phyloP scores from a whole-genome alignment of 2,797 vertebrate genomes.

The Luscinia luscinia region DNA sequence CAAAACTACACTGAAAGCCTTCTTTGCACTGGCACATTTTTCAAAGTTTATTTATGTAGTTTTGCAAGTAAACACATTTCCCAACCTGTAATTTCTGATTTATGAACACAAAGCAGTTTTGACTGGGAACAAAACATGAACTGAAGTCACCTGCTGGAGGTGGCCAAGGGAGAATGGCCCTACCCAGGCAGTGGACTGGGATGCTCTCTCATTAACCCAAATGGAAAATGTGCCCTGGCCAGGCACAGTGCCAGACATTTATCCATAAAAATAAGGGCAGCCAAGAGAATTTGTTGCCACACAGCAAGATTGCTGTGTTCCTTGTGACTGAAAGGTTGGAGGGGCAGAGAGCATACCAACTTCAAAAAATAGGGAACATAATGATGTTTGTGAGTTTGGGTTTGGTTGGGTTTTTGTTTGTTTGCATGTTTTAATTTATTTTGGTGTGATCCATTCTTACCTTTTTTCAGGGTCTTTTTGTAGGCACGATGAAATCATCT shows the following conservation, averaged over 20 bases:
- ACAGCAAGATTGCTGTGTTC: not conserved
- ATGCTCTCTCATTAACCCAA: conserved; percentile 35
- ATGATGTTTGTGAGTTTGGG: not conserved
- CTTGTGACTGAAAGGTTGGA: not conserved
- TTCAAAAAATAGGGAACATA: not conserved
- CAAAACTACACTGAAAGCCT: not conserved
- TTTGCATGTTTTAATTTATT: not conserved
- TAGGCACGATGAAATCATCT: conserved; percentile 96
- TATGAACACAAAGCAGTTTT: not conserved
- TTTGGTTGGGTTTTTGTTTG: not conserved
- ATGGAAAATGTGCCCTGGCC: not conserved
- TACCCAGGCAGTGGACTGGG: not conserved
- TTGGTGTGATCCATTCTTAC: conserved; percentile 67
- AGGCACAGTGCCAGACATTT: not conserved
- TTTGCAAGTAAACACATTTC: not conserved
- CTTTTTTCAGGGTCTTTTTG: conserved; percentile 99
- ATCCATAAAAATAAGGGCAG: conserved; percentile 6
- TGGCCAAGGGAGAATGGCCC: not conserved
- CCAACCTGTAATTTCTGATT: not conserved
- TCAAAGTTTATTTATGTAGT: not conserved
- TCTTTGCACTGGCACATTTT: not conserved
- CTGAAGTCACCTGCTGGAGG: conserved; percentile 22
- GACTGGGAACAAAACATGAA: not conserved
- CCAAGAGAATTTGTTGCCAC: not conserved
- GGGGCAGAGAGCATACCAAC: not conserved